Conservation (phyloP, 2,113 vertebrate genomes). For the Lethenteron reissneri region DNA sequence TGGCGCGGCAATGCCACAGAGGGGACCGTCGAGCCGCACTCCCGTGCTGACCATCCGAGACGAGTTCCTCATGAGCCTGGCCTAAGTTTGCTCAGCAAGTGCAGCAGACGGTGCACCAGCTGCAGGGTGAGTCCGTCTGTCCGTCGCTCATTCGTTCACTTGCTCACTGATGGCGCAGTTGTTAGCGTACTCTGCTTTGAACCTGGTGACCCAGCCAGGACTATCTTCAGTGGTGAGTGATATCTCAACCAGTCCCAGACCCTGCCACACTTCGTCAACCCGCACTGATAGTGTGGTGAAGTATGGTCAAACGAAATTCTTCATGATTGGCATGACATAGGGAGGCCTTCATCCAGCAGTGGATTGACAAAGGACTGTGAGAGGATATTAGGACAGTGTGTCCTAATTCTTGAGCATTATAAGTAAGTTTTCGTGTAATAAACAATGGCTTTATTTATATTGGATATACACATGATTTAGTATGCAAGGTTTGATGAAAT, state of each 20-base stretch:
- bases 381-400: too few species aligned
- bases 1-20: not conserved
- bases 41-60: constrained; percentile 18
- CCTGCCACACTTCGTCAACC: not conserved
- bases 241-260: not conserved
- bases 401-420: too few species aligned
- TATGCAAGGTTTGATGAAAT: too few species aligned
- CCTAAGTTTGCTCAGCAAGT: constrained; percentile 30
- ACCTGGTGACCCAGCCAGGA: not conserved
- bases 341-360: too few species aligned
- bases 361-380: too few species aligned
- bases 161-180: not conserved
- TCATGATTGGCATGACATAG: too few species aligned
- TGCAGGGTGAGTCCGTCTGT: constrained; percentile 24
- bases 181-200: not conserved
- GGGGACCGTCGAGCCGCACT: constrained; percentile 13
- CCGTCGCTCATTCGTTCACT: not conserved
- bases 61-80: constrained; percentile 31
- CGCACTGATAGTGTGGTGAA: not conserved
- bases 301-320: too few species aligned
- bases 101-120: constrained; percentile 27
- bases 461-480: too few species aligned
- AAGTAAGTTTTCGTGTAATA: too few species aligned
- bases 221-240: too few species aligned
- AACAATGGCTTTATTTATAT: too few species aligned